Base-by-base conservation (phyloP, 2,113 vertebrate species). In the Alethe diademata region DNA sequence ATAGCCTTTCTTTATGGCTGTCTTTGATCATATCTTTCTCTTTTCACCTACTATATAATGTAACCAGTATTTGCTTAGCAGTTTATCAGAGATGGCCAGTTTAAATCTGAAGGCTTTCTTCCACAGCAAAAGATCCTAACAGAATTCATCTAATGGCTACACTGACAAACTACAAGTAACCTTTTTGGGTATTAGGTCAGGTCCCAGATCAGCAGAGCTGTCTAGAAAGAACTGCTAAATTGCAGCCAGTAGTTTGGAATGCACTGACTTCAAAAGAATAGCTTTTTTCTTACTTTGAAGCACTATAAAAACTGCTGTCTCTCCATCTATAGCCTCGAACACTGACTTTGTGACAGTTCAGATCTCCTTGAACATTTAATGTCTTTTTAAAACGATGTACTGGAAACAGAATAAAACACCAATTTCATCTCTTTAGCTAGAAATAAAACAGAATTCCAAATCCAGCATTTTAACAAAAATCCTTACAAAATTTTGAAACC, bases 71-170 rank as follows among this genome's bases (percentile, higher is more conserved):
- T 88, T 96, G 58, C 65, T 93, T 91, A 90, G 70, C 61, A 92
- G n/a, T 92, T 92, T 90, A 91, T 95, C 79, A 92, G 79, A 90
- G 71, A 67, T 42, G n/a, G 7, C 29, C n/a, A 14, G 54, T 95
- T 94, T 91, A 70, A 89, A 85, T 87, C 87, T 88, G 74, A 75
- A 93, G 45, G 40, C 75, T 90, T 93, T 76, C 75, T 90, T 96
- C 71, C 33, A 72, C 54, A 72, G 78, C 22, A 76, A 85, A 95
- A 19, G 47, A 78, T 76, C 35, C 43, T 93, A 67, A 51, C 24
- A 89, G 65, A 91, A 90, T 38, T 90, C n/a, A 40, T 91, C 22
- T 84, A 51, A 62, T 26, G 50, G 43, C 84, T 90, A 43, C 33
- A 48, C 31, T 60, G 74, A 87, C 67, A 89, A 94, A 85, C 25